A percentile compares a stretch with the other conserved stretches of the same genome.
phyloP scores from a whole-genome alignment of 2,797 vertebrate genomes.

The Sarcoramphus papa region DNA sequence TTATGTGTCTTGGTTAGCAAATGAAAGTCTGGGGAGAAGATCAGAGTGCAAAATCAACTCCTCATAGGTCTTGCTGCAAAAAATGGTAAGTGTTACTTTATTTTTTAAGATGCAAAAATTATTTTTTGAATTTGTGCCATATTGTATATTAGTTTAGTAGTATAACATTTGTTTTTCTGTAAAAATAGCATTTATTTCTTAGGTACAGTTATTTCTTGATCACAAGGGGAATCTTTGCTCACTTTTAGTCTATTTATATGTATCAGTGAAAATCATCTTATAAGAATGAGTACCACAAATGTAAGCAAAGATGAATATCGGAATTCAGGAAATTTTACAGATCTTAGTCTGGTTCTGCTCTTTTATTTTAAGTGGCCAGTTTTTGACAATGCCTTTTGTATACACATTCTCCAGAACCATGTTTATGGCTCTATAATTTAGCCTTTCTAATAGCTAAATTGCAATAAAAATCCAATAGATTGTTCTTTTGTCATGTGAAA shows the following conservation, averaged over 20 bases:
- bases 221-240: not conserved
- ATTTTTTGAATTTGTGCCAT: not conserved
- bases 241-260: not conserved
- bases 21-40: slow-evolving; percentile 56
- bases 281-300: not conserved
- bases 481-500: not conserved
- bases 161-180: not conserved
- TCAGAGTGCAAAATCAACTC: slow-evolving; percentile 64
- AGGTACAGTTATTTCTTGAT: not conserved
- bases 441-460: not conserved
- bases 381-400: not conserved
- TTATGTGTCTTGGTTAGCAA: slow-evolving; percentile 41
- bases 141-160: not conserved
- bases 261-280: not conserved
- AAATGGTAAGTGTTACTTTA: slow-evolving; percentile 60
- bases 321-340: not conserved
- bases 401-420: not conserved
- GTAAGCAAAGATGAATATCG: not conserved
- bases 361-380: not conserved
- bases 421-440: not conserved
- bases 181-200: not conserved
- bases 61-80: slow-evolving; percentile 59
- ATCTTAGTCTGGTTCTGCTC: not conserved
- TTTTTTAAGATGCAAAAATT: not conserved
- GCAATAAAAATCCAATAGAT: not conserved